Conservation (phyloP, 2,888 invertebrate genomes). For the Tenthredo livida region DNA sequence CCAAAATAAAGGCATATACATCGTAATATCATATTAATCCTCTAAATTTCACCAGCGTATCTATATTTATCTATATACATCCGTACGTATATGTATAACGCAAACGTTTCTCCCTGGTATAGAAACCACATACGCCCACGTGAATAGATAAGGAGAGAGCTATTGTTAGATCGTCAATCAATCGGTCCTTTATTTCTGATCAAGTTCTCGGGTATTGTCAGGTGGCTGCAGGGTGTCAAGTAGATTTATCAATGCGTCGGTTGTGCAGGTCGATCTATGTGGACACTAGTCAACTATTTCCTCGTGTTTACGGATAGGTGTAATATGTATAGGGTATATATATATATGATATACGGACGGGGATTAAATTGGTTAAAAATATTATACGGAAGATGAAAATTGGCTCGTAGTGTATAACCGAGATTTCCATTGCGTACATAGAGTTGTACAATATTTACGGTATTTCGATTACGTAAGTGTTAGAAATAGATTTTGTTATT, state of each 20-base stretch:
- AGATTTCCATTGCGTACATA: background rate
- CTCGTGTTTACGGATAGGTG: background rate
- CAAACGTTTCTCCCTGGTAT: background rate
- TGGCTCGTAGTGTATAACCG: background rate
- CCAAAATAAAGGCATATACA: background rate
- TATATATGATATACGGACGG: background rate
- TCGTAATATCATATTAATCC: background rate
- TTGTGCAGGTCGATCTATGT: background rate
- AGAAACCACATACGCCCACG: conserved; percentile 14
- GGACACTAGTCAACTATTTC: background rate
- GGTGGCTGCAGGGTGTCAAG: conserved; percentile 37
- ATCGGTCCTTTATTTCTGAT: conserved; percentile 50
- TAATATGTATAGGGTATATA: background rate
- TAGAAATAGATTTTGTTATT: conserved; percentile 19
- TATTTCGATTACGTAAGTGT: conserved; percentile 3
- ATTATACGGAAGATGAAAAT: background rate
- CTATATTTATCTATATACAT: background rate
- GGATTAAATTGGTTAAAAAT: background rate
- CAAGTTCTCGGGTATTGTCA: conserved; percentile 41
- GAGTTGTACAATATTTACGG: background rate
- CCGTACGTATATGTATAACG: background rate
- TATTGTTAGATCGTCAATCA: conserved; percentile 48
- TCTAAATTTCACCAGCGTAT: background rate
- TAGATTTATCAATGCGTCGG: conserved; percentile 41
- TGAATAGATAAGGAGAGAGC: conserved; percentile 51